Conservation (phyloP, 1,140 invertebrate species). For the Ooceraea biroi region DNA sequence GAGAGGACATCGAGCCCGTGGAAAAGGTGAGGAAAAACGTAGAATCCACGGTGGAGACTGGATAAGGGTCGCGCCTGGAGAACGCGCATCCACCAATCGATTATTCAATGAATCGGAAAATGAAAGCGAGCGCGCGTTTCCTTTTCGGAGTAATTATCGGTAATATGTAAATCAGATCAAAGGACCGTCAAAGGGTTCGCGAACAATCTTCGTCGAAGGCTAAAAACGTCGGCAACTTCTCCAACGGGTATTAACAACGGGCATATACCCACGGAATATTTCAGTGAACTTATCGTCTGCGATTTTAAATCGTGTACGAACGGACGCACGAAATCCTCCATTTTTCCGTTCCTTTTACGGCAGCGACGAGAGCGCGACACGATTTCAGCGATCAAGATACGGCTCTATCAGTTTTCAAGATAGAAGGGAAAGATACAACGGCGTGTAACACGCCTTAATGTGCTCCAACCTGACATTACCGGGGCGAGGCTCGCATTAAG, state of each 20-base stretch:
- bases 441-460: constrained; percentile 6
- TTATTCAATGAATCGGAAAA: constrained; percentile 56
- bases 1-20: constrained; percentile 27
- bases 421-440: neutral
- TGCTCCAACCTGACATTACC: neutral
- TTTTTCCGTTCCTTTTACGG: neutral
- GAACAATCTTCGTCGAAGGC: constrained; percentile 9
- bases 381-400: neutral
- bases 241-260: neutral
- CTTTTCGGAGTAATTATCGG: constrained; percentile 39
- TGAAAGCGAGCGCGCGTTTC: neutral
- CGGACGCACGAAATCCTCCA: neutral
- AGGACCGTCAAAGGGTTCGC: neutral
- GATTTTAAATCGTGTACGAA: neutral
- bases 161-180: constrained; percentile 24
- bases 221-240: neutral
- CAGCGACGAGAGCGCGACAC: neutral
- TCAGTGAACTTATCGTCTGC: neutral
- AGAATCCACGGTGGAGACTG: constrained; percentile 11
- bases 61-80: constrained; percentile 31
- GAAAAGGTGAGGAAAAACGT: constrained; percentile 17
- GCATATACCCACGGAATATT: neutral
- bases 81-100: constrained; percentile 24
- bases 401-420: neutral
- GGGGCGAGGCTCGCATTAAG: constrained; percentile 5